Evolutionary conservation across 2,113 vertebrate genomes (phyloP).

Genomic region (Dipodomys merriami): DNA sequence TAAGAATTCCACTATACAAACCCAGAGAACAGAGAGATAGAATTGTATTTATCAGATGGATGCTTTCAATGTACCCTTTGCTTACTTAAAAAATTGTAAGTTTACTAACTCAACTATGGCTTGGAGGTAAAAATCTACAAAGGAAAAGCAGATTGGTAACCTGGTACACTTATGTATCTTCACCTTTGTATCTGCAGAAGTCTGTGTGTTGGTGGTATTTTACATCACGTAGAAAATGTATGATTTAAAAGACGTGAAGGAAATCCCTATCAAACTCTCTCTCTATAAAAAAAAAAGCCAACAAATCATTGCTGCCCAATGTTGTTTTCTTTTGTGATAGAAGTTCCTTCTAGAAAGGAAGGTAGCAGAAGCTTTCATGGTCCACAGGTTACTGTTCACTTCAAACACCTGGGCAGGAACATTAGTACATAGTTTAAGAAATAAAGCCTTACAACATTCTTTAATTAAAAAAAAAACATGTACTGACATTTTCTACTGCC

Average conservation of each 20-base stretch:
- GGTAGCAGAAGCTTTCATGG: background rate
- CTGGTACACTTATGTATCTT: background rate
- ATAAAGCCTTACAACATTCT: conserved; percentile 19
- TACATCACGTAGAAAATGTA: background rate
- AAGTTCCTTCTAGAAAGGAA: conserved; percentile 39
- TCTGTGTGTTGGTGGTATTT: background rate
- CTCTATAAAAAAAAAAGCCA: too few species aligned
- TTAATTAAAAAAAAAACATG: conserved; percentile 29
- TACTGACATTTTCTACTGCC: background rate
- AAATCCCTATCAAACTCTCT: background rate
- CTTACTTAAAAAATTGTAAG: background rate
- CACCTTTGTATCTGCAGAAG: background rate
- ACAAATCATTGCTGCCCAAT: conserved; percentile 11
- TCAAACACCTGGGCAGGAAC: conserved; percentile 33
- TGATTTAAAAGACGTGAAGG: background rate
- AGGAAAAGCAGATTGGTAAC: background rate
- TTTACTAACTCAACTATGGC: conserved; percentile 13
- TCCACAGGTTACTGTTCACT: background rate
- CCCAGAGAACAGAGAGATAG: conserved; percentile 63
- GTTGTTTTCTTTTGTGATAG: conserved; percentile 1
- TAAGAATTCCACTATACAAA: conserved; percentile 76
- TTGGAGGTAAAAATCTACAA: background rate
- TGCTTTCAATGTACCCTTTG: conserved; percentile 60
- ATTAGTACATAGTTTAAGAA: background rate
- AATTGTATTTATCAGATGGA: conserved; percentile 63